Evolutionary conservation across 2,797 vertebrate species (phyloP).

Genomic region (Sciurus vulgaris): DNA sequence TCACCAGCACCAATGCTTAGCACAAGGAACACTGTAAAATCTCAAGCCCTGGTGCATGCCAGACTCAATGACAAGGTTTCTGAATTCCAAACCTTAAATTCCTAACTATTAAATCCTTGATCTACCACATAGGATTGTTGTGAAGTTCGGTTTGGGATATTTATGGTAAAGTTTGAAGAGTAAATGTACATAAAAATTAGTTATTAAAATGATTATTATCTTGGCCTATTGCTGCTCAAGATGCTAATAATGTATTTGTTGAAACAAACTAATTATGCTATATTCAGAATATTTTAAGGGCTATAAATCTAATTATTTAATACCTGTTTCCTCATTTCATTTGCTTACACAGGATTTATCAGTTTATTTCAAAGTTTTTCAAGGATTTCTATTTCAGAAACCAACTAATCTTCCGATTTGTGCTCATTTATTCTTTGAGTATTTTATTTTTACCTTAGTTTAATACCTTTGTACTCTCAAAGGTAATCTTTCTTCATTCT

Average conservation of each 20-base stretch:
- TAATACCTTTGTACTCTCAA: background rate
- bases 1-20: background rate
- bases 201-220: background rate
- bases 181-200: background rate
- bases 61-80: background rate
- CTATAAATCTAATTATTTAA: background rate
- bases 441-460: constrained; percentile 3
- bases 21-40: background rate
- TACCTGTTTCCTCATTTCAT: background rate
- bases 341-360: background rate
- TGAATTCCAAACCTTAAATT: background rate
- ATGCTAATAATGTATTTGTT: background rate
- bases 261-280: background rate
- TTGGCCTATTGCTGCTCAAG: background rate
- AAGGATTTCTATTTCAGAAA: constrained; percentile 40
- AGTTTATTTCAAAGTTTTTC: background rate
- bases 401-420: background rate
- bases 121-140: background rate
- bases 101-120: background rate
- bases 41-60: background rate
- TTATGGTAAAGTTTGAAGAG: background rate
- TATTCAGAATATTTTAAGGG: background rate
- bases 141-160: background rate
- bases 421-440: background rate
- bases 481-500: background rate